These are phyloP conservation scores for Scaeva pyrastri DNA, from an alignment of 2,888 invertebrate species.

Conservation along the genomic window DNA sequence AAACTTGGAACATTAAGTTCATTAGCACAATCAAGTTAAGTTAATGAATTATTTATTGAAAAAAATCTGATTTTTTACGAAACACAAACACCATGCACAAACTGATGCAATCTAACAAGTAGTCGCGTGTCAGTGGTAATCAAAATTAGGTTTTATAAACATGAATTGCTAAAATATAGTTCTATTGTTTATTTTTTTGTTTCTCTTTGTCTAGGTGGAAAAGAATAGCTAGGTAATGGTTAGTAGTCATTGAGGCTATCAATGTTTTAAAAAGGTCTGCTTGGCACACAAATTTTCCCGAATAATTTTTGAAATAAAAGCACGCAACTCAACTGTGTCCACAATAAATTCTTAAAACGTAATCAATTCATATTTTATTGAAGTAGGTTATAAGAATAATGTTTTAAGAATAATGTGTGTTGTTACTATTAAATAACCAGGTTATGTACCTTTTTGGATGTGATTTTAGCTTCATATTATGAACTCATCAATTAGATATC, in stretches of 20 bases:
- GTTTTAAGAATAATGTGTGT: neutral
- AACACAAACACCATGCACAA: slow-evolving; percentile 19
- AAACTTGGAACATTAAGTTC: neutral
- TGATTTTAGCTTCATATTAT: too few relatives aligned
- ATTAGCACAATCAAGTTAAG: slow-evolving; percentile 30
- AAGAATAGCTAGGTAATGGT: slow-evolving; percentile 21
- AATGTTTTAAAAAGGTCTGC: neutral
- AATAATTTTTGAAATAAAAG: slow-evolving; percentile 8
- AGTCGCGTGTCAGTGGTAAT: slow-evolving; percentile 44
- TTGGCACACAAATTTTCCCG: neutral
- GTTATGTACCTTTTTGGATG: too few relatives aligned
- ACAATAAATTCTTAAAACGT: neutral
- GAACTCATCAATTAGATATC: too few relatives aligned
- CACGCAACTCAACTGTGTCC: neutral
- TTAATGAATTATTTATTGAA: slow-evolving; percentile 33
- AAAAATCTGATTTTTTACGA: slow-evolving; percentile 25
- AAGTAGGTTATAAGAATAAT: neutral
- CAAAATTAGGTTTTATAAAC: slow-evolving; percentile 2
- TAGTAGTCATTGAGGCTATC: slow-evolving; percentile 15
- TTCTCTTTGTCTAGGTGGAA: neutral
- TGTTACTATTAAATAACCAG: too few relatives aligned
- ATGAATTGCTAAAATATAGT: slow-evolving; percentile 28
- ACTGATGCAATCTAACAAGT: slow-evolving; percentile 38
- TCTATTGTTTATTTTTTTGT: neutral
- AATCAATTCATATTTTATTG: neutral